Evolutionary conservation across 2,113 vertebrate species (phyloP), one percentile per base, ranked within the genome.

Genomic region (Athene cunicularia): DNA sequence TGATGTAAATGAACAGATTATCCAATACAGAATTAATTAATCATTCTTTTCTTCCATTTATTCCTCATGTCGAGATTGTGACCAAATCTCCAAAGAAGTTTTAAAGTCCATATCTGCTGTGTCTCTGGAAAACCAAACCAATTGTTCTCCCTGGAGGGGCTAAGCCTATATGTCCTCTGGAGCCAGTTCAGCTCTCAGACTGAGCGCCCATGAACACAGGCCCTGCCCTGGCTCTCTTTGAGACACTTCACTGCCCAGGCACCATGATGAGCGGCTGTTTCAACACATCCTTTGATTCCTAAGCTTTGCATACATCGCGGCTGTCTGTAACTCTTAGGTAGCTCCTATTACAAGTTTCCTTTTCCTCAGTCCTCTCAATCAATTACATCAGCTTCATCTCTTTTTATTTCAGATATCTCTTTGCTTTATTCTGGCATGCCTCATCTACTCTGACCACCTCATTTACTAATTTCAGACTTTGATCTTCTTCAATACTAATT

Each of bases 171-270:
- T 7, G 14, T 49, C 15, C 35, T 41, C n/a, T 37, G 49, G 50
- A 66, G 28, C 11, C 23, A 62, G 19, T 32, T 39, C 50, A 53
- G 22, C n/a, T 66, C 41, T 62, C 32, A 28, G 17, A 41, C 5
- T 41, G 47, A 59, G 15, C 41, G 93, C 22, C 24, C 21, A 52
- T 8, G 8, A 64, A 16, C 4, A 0, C 21, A 70, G 19, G 7
- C 30, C 30, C 8, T 90, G 39, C 22, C 1, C 1, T 33, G 58
- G 30, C 32, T 80, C 22, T 75, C 41, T 74, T 56, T 68, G 37
- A 0, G 0, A 13, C 37, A 5, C 32, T 62, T 80, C 59, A 12
- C 26, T 76, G 28, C 35, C 74, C 41, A 7, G 32, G 28, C 24
- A 73, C 1, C 3, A 39, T 22, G 8, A 33, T 58, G 63, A 88